These are phyloP conservation scores for Tor tambroides DNA, from an alignment of 2,113 vertebrate genomes.

Conservation along the genomic window DNA sequence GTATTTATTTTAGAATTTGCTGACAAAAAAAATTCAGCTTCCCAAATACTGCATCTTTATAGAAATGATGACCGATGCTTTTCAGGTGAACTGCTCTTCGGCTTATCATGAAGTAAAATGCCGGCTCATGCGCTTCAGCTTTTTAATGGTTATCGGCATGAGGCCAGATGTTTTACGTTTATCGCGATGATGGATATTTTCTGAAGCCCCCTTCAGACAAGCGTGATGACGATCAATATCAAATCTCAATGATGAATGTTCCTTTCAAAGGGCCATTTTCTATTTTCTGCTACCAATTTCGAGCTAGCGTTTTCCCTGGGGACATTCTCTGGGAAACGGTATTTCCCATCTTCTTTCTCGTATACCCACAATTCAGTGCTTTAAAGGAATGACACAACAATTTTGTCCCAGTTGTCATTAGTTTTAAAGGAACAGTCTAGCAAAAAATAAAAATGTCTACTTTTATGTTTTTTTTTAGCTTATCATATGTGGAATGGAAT, in stretches of 20 bases:
- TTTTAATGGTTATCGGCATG: constrained; percentile 5
- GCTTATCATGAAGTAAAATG: constrained; percentile 45
- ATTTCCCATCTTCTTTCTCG: constrained; percentile 12
- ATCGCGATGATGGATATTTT: constrained; percentile 51
- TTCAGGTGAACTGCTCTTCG: constrained; percentile 28
- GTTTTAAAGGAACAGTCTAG: neutral
- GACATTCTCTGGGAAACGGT: neutral
- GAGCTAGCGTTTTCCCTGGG: neutral
- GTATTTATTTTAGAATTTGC: neutral
- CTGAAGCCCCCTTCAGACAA: constrained; percentile 46
- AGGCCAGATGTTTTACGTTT: constrained; percentile 39
- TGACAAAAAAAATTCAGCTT: neutral
- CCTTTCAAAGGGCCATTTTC: constrained; percentile 12
- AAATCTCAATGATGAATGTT: constrained; percentile 48
- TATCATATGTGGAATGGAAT: neutral
- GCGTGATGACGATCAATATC: constrained; percentile 41
- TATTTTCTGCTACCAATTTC: constrained; percentile 35
- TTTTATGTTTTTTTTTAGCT: too few species aligned
- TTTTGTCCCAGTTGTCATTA: neutral
- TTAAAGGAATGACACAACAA: neutral
- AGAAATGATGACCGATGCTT: constrained; percentile 27
- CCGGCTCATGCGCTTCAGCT: neutral
- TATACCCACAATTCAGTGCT: constrained; percentile 9
- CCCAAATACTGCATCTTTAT: constrained; percentile 12
- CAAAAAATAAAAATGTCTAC: too few species aligned